Percentiles rank a stretch among this genome's conserved stretches.
These are phyloP conservation scores for Centropus unirufus DNA, from an alignment of 2,113 vertebrate genomes.

Conservation along the genomic window DNA sequence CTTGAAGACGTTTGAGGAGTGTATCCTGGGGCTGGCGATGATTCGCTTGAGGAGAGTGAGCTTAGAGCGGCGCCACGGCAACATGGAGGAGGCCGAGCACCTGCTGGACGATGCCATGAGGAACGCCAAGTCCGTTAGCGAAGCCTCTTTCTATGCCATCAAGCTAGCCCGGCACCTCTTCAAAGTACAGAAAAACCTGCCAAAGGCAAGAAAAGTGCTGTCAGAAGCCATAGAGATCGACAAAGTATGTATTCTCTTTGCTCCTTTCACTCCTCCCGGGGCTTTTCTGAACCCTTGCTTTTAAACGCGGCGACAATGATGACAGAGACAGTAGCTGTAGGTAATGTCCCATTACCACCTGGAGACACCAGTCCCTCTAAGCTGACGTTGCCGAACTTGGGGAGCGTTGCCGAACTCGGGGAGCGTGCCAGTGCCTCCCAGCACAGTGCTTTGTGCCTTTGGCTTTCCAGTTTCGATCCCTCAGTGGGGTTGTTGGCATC, in stretches of 20 bases:
- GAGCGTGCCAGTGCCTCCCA: not conserved
- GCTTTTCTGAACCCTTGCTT: not conserved
- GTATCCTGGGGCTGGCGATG: slow-evolving; percentile 90
- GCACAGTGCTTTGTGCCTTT: not conserved
- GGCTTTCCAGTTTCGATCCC: not conserved
- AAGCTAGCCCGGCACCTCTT: slow-evolving; percentile 91
- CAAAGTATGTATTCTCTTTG: slow-evolving; percentile 81
- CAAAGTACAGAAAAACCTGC: slow-evolving; percentile 91
- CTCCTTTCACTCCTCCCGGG: not conserved
- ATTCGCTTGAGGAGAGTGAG: slow-evolving; percentile 93
- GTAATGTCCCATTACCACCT: slow-evolving; percentile 60
- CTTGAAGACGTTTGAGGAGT: slow-evolving; percentile 87
- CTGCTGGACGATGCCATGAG: slow-evolving; percentile 90
- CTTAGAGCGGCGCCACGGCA: slow-evolving; percentile 93
- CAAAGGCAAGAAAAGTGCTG: slow-evolving; percentile 92
- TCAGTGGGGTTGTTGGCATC: accelerated
- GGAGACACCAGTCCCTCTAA: slow-evolving; percentile 87
- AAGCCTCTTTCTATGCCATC: slow-evolving; percentile 92
- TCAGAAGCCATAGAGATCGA: slow-evolving; percentile 93
- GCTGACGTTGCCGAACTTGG: slow-evolving; percentile 76
- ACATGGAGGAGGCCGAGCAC: slow-evolving; percentile 90
- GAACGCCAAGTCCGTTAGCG: slow-evolving; percentile 82
- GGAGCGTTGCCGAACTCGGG: not conserved
- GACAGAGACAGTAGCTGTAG: slow-evolving; percentile 65
- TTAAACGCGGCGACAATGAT: slow-evolving; percentile 75